These are phyloP conservation scores for Palythoa heliodiscus DNA, from an alignment of 92 coral and sea anemone species.

Conservation along the genomic window DNA sequence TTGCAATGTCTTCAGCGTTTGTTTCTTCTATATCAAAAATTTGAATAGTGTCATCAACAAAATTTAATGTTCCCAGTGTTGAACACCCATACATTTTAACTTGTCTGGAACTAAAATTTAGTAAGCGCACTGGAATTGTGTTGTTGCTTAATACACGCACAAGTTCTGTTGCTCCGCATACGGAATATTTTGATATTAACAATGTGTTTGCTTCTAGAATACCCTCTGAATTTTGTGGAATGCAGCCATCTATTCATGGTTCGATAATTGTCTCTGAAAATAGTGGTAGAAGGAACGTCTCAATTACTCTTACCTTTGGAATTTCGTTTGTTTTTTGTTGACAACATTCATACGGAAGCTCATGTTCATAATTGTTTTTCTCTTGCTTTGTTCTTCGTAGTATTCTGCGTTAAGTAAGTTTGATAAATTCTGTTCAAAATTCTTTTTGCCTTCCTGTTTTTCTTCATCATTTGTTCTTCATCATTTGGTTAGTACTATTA, in stretches of 20 bases:
- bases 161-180: background rate
- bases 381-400: background rate
- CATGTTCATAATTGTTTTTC: background rate
- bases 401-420: background rate
- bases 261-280: background rate
- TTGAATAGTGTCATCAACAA: background rate
- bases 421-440: background rate
- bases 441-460: background rate
- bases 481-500: background rate
- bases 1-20: background rate
- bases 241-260: background rate
- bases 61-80: constrained; percentile 16
- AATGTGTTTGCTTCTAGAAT: background rate
- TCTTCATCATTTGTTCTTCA: background rate
- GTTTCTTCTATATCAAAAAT: constrained; percentile 1
- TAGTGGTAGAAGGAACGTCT: background rate
- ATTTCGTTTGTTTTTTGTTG: background rate
- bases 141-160: background rate
- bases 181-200: background rate
- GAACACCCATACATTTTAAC: constrained; percentile 5
- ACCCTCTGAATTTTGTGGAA: constrained; percentile 2
- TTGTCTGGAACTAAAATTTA: background rate
- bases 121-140: background rate
- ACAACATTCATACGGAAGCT: background rate
- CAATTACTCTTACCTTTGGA: background rate